Evolutionary conservation across 2,113 vertebrate species (phyloP).

Genomic region (Atractosteus spatula): DNA sequence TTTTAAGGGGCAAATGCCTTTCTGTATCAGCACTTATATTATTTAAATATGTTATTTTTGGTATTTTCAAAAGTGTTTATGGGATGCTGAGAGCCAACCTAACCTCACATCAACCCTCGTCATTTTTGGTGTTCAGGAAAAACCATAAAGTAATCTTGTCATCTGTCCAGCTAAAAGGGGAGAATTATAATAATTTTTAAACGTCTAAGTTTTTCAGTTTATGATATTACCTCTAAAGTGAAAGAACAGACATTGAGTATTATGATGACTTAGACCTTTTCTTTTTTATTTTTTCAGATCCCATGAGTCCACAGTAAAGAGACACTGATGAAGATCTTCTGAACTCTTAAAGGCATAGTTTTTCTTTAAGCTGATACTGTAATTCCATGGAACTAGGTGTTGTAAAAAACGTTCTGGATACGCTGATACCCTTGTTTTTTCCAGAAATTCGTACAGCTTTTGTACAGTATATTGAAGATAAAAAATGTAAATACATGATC

Average conservation of each 20-base stretch:
- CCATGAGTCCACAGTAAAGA: neutral
- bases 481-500: no score
- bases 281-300: neutral
- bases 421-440: no score
- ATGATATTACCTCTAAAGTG: conserved; percentile 37
- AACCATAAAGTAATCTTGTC: conserved; percentile 27
- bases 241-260: conserved; percentile 31
- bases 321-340: neutral
- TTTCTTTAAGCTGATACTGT: no score
- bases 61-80: conserved; percentile 39
- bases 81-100: conserved; percentile 29
- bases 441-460: no score
- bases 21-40: conserved; percentile 25
- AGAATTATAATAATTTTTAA: conserved; percentile 22
- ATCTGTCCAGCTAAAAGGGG: conserved; percentile 32
- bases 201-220: conserved; percentile 31
- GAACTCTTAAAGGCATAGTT: no score
- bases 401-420: no score
- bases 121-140: conserved; percentile 23
- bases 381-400: no score
- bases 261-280: neutral
- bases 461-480: no score
- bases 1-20: conserved; percentile 9
- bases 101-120: conserved; percentile 28
- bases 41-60: conserved; percentile 25